A percentile compares a stretch with the other conserved stretches of the same genome.
phyloP scores from a whole-genome alignment of 2,888 invertebrate genomes.

The Synergus umbraculus region DNA sequence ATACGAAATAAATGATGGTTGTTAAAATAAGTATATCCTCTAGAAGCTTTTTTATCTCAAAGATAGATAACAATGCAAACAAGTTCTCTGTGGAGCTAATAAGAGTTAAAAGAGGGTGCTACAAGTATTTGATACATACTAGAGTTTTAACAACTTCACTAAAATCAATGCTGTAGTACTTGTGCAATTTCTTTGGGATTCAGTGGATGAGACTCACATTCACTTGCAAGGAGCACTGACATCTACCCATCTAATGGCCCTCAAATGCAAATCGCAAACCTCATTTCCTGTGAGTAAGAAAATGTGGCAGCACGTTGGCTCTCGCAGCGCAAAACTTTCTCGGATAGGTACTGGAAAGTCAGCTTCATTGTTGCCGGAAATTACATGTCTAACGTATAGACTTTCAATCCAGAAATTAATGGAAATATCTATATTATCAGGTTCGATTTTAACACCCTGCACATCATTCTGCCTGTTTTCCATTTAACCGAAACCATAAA shows the following conservation, averaged over 20 bases:
- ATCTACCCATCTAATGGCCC: background rate
- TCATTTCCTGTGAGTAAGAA: slow-evolving; percentile 5
- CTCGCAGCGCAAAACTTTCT: background rate
- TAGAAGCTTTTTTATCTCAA: no score
- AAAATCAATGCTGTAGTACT: background rate
- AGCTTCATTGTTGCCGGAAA: slow-evolving; percentile 9
- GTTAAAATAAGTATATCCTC: no score
- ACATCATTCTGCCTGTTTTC: background rate
- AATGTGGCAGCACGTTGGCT: background rate
- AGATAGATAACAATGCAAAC: background rate
- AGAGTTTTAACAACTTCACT: background rate
- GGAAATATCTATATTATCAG: background rate
- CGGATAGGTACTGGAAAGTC: background rate
- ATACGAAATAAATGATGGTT: no score
- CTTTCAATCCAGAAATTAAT: background rate
- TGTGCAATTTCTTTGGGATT: background rate
- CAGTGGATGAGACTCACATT: background rate
- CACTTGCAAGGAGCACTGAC: background rate
- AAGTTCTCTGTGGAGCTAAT: background rate
- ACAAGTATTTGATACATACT: background rate
- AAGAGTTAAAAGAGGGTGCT: background rate
- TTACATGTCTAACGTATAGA: slow-evolving; percentile 2
- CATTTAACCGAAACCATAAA: background rate
- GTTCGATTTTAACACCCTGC: background rate
- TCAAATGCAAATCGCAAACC: slow-evolving; percentile 9